Percentiles rank a stretch among this genome's conserved stretches.
Conservation (phyloP, 1,140 invertebrate genomes). For the Bombus terrestris region DNA sequence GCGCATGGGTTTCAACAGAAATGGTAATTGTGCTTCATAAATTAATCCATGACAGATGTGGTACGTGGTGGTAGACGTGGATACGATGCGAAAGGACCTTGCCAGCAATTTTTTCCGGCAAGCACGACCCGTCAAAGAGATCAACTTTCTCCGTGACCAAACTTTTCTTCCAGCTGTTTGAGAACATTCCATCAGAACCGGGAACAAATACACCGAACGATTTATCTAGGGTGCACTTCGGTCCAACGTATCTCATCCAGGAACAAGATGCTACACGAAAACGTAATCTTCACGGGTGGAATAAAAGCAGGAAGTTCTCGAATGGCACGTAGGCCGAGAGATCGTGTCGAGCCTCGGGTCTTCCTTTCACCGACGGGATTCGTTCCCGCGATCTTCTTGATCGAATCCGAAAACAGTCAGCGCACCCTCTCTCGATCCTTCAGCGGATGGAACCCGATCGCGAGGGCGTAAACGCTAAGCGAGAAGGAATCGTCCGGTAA, state of each 20-base stretch:
- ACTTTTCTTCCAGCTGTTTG: constrained; percentile 1
- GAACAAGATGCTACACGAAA: constrained; percentile 42
- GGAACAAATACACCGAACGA: neutral
- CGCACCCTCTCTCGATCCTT: neutral
- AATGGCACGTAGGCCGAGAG: constrained; percentile 12
- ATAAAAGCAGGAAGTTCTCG: constrained; percentile 36
- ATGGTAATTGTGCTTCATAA: too few relatives aligned
- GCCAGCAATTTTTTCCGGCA: neutral
- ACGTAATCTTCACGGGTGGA: constrained; percentile 38
- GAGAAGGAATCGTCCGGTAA: neutral
- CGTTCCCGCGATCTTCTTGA: neutral
- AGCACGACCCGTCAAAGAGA: neutral
- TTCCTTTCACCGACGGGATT: constrained; percentile 29
- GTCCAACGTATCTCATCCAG: neutral
- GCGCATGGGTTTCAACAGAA: too few relatives aligned
- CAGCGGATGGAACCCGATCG: neutral
- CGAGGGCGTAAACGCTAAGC: neutral
- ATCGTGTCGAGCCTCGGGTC: constrained; percentile 24
- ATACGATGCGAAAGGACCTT: neutral
- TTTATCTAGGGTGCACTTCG: neutral
- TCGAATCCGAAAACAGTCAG: neutral
- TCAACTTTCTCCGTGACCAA: neutral
- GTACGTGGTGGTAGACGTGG: too few relatives aligned
- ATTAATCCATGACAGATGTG: too few relatives aligned
- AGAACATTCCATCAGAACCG: neutral